phyloP scores from a whole-genome alignment of 92 coral and sea anemone genomes.

The Plumapathes pennacea region DNA sequence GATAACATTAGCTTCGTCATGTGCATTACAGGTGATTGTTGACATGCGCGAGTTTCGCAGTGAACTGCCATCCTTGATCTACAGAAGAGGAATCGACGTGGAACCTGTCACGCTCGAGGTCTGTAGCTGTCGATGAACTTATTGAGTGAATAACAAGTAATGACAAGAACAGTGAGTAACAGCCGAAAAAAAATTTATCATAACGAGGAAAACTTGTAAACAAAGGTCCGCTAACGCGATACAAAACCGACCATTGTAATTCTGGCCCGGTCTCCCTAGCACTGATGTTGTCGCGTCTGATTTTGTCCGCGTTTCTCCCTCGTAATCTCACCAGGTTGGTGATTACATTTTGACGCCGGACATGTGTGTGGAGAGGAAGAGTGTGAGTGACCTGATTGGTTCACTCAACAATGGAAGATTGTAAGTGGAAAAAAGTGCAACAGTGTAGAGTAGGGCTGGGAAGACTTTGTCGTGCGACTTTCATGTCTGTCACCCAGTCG shows the following conservation, averaged over 20 bases:
- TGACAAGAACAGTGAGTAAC: too few relatives aligned
- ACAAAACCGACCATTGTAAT: too few relatives aligned
- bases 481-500: background rate
- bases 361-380: conserved; percentile 96
- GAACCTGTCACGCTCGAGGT: conserved; percentile 99
- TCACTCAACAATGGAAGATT: conserved; percentile 91
- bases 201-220: too few relatives aligned
- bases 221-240: too few relatives aligned
- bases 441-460: background rate
- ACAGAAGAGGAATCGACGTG: conserved; percentile 93
- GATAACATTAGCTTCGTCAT: too few relatives aligned
- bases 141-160: too few relatives aligned
- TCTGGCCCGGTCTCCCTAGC: too few relatives aligned
- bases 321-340: conserved; percentile 76
- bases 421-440: conserved; percentile 49
- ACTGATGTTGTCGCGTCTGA: too few relatives aligned
- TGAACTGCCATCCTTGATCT: conserved; percentile 91
- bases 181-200: too few relatives aligned
- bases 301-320: too few relatives aligned
- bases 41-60: conserved; percentile 97
- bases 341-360: conserved; percentile 92
- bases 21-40: conserved; percentile 71
- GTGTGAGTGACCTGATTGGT: conserved; percentile 85
- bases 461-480: background rate
- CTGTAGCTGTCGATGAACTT: background rate